Conservation (phyloP, 1,140 invertebrate species). For the Nebria ingens region DNA sequence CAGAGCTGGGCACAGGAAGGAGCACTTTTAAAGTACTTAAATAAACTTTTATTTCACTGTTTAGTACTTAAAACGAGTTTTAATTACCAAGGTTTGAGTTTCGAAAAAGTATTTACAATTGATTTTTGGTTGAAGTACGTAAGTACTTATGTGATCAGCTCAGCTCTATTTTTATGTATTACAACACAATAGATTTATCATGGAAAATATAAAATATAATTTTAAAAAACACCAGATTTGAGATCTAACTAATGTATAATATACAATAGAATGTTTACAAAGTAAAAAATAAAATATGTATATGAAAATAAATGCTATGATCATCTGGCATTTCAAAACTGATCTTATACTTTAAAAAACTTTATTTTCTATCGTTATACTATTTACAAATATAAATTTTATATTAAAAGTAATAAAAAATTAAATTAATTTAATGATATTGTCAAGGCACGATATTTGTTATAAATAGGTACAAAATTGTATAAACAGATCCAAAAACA, state of each 20-base stretch:
- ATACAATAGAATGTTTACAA: conserved; percentile 3
- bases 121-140: no score
- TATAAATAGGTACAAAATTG: conserved; percentile 5
- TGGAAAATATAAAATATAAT: not conserved
- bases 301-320: not conserved
- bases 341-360: not conserved
- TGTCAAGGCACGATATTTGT: conserved; percentile 1
- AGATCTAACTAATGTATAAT: conserved; percentile 3
- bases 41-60: no score
- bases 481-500: not conserved
- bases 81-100: no score
- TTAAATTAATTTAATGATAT: not conserved
- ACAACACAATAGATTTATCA: no score
- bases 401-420: not conserved
- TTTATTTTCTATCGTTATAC: not conserved
- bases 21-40: no score
- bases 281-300: not conserved
- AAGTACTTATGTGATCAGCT: no score
- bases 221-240: conserved; percentile 1
- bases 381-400: not conserved
- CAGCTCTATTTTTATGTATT: no score
- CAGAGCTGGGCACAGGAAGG: no score
- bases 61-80: no score
- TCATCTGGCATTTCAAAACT: conserved; percentile 1
- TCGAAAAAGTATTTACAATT: no score